Base-by-base conservation (phyloP, 1,140 invertebrate species). In the Drosophila nebulosa region DNA sequence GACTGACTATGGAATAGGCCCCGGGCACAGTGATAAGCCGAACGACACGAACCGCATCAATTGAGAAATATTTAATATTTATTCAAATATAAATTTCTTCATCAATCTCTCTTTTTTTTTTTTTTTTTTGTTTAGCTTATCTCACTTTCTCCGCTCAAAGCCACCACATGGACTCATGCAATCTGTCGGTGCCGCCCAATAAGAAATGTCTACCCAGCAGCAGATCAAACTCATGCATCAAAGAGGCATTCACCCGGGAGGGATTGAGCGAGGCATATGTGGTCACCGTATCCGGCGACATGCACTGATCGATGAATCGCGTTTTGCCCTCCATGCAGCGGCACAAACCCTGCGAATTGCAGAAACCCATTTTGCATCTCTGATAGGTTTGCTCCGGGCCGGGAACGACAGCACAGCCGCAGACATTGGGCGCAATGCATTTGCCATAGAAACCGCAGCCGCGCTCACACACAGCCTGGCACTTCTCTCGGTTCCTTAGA, bases 391-490 rank as follows among this genome's bases (percentile, higher is more conserved):
- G 14, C 3, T 85, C 73, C 0, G 79, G 85, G 2, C 89, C 89
- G 4, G 73, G 63, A 0, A 85, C 69, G 7, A 89, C 35, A 6
- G 79, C 73, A 56, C 90, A 91, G n/a, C 88, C 90, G 42, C 90
- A 91, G 4, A 86, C 70, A 66, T 76, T 78, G 0, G 90, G 90
- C 0, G 90, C 90, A 16, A 91, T 80, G 46, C 90, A 91, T 32
- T 67, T 81, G 57, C 90, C 90, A 55, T 91, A 91, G 53, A 74
- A 90, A 14, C 90, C 90, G 4, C 90, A 91, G 4, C 86, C 90
- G 0, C 64, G 70, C 4, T 80, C 78, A 56, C 91, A 92, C 24
- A 90, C 72, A 0, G 89, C 83, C 12, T 83, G 81, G 58, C 83
- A 92, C 4, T 79, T 80, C 52, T 73, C 68, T 9, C 73, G 68